phyloP scores from a whole-genome alignment of 2,888 invertebrate species.

The Diaperis boleti region DNA sequence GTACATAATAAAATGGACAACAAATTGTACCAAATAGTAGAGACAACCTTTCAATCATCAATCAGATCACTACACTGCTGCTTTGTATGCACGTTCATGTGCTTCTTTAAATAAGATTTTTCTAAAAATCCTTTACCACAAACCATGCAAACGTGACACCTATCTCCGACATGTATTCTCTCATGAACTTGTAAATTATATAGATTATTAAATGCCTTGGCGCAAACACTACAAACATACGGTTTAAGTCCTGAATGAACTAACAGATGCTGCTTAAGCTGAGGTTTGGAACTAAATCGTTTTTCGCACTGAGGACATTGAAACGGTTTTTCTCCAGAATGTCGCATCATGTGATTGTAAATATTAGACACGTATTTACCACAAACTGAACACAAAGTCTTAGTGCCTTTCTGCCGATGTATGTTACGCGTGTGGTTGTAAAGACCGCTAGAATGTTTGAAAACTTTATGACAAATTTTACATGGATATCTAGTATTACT shows the following conservation, averaged over 20 bases:
- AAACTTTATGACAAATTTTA: slow-evolving; percentile 56
- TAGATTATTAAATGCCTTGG: slow-evolving; percentile 58
- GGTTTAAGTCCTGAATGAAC: slow-evolving; percentile 58
- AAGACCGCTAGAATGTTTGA: slow-evolving; percentile 53
- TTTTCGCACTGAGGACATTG: slow-evolving; percentile 57
- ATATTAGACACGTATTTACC: slow-evolving; percentile 56
- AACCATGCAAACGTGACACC: slow-evolving; percentile 56
- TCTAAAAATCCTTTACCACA: slow-evolving; percentile 59
- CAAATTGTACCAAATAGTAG: too few relatives aligned
- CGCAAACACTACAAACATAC: slow-evolving; percentile 58
- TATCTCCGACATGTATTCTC: slow-evolving; percentile 58
- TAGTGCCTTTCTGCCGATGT: slow-evolving; percentile 52
- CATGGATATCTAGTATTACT: slow-evolving; percentile 49
- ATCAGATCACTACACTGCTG: too few relatives aligned
- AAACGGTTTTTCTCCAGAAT: slow-evolving; percentile 53
- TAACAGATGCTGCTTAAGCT: slow-evolving; percentile 54
- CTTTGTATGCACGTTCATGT: slow-evolving; percentile 55
- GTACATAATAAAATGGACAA: too few relatives aligned
- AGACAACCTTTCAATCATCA: too few relatives aligned
- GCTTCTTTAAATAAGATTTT: slow-evolving; percentile 59
- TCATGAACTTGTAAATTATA: slow-evolving; percentile 60
- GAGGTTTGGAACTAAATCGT: slow-evolving; percentile 53
- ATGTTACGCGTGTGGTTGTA: slow-evolving; percentile 54
- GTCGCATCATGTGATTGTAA: slow-evolving; percentile 56
- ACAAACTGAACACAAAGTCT: slow-evolving; percentile 56